phyloP scores from a whole-genome alignment of 1,140 invertebrate species.

The Diorhabda sublineata region DNA sequence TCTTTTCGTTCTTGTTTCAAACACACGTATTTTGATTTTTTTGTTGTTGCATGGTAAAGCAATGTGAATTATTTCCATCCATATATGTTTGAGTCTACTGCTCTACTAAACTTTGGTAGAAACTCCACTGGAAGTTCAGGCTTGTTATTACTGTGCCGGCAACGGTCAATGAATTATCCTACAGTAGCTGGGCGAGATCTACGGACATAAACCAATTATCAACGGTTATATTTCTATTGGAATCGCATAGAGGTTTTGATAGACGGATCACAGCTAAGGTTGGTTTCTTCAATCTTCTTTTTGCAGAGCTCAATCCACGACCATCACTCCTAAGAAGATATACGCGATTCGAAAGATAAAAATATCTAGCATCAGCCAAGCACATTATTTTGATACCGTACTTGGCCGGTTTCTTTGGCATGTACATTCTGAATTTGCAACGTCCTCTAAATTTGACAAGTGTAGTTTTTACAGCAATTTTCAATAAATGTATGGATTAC shows the following conservation, averaged over 20 bases:
- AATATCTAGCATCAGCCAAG: slow-evolving; percentile 15
- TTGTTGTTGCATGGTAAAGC: too few species aligned
- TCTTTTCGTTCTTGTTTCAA: too few species aligned
- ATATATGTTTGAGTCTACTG: too few species aligned
- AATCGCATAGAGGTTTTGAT: slow-evolving; percentile 31
- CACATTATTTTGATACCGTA: slow-evolving; percentile 25
- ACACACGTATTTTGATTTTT: too few species aligned
- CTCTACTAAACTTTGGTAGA: too few species aligned
- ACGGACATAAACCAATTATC: slow-evolving; percentile 2
- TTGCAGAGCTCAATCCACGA: too few species aligned
- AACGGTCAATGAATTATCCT: slow-evolving; percentile 32
- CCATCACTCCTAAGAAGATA: slow-evolving; percentile 4
- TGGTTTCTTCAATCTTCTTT: slow-evolving; percentile 9
- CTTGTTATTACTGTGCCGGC: slow-evolving; percentile 38
- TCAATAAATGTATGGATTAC: slow-evolving; percentile 7
- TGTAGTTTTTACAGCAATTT: slow-evolving; percentile 15
- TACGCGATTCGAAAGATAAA: slow-evolving; percentile 16
- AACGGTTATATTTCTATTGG: slow-evolving; percentile 7
- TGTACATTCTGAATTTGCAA: slow-evolving; percentile 27
- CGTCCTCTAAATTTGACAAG: not conserved
- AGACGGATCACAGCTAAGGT: slow-evolving; percentile 38
- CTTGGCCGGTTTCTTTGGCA: slow-evolving; percentile 24
- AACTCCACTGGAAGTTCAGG: too few species aligned
- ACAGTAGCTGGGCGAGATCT: slow-evolving; percentile 20
- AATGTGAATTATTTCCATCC: too few species aligned